Base-by-base conservation (phyloP, 1,140 invertebrate genomes). In the Tetramorium parvispinum region DNA sequence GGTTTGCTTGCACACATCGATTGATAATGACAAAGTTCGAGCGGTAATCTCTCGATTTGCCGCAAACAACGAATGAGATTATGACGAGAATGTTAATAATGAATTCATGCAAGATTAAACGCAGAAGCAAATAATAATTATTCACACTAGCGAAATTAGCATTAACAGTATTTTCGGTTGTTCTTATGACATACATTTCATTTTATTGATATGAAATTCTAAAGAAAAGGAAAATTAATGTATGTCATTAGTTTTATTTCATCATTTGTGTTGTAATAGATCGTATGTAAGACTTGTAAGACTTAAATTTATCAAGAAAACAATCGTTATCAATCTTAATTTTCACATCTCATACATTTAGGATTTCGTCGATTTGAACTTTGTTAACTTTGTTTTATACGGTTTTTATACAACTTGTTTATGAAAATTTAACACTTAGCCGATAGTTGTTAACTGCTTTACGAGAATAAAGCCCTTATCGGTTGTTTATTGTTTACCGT, bases 61-160 rank as follows among this genome's bases (percentile, higher is more conserved):
- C 51, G 43, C 24, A 82, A 82, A 57, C 37, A 59, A 78, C 27
- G 49, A n/a, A 37, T 13, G 53, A 81, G 37, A 77, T 77, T 63
- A 46, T 7, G 55, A 24, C 40, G 55, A 55, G 46, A 40, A 43
- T 16, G 46, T 55, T 13, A 27, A 43, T 49, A 27, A 66, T 53
- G 53, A 79, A 37, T 53, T 68, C 46, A 53, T 70, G 37, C 16
- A 8, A 43, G 51, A 53, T 43, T 40, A 46, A 46, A 71, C 3
- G 51, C 59, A 11, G 10, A 37, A 21, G 43, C 8, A 46, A 53
- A 70, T 11, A 68, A 59, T 70, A 21, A 32, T 46, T 32, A n/a
- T 16, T 46, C 21, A 49, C 5, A 27, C 51, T 40, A 57, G 21
- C 32, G 27, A 32, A 32, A 32, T 32, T 32, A 32, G 27, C 27